Evolutionary conservation across 1,140 invertebrate genomes (phyloP).

Genomic region (Maniola jurtina): DNA sequence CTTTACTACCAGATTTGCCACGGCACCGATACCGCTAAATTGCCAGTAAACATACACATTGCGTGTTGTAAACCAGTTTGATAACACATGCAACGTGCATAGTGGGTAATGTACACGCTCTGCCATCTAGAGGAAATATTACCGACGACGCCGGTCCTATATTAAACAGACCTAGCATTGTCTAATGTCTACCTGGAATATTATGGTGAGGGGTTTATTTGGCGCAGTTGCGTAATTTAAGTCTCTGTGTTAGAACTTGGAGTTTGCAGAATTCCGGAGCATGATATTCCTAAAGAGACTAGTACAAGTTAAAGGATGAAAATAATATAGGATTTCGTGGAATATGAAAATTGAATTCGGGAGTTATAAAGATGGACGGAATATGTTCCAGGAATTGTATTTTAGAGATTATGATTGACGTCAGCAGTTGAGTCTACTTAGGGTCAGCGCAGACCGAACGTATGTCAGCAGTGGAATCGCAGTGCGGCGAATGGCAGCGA

Average conservation of each 20-base stretch:
- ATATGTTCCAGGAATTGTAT: too few species aligned
- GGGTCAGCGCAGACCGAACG: too few species aligned
- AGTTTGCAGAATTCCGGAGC: not conserved
- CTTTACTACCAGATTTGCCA: slow-evolving; percentile 8
- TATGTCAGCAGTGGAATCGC: too few species aligned
- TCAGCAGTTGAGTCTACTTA: too few species aligned
- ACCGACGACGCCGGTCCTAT: not conserved
- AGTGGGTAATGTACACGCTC: slow-evolving; percentile 12
- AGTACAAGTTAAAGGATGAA: not conserved
- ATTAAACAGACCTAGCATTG: slow-evolving; percentile 10
- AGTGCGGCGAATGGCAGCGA: too few species aligned
- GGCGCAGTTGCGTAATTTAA: not conserved
- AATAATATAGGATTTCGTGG: too few species aligned
- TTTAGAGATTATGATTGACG: too few species aligned
- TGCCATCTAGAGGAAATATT: slow-evolving; percentile 12
- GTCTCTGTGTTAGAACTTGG: not conserved
- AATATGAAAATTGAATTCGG: too few species aligned
- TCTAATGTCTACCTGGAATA: slow-evolving; percentile 8
- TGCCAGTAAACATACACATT: slow-evolving; percentile 16
- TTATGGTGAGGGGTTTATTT: slow-evolving; percentile 4
- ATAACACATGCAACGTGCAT: slow-evolving; percentile 17
- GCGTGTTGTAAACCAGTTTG: slow-evolving; percentile 11
- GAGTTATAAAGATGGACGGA: too few species aligned
- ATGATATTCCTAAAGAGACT: not conserved
- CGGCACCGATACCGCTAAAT: slow-evolving; percentile 10